phyloP scores from a whole-genome alignment of 2,113 vertebrate genomes.

The Ptyas mucosa region DNA sequence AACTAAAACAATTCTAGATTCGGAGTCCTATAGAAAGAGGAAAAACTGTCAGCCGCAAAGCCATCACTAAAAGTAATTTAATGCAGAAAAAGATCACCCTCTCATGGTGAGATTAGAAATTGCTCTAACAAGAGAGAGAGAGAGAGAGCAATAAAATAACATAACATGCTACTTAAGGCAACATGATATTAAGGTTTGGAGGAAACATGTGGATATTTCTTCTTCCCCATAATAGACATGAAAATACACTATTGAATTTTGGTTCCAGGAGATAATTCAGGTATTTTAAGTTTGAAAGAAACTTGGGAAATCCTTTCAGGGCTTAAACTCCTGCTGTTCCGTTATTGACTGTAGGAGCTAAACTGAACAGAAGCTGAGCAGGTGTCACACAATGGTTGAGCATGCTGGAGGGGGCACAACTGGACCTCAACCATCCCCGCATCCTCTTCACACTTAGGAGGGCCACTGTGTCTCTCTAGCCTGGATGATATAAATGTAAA shows the following conservation, averaged over 20 bases:
- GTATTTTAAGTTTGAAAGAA: neutral
- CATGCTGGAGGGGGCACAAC: neutral
- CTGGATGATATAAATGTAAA: neutral
- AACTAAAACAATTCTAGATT: neutral
- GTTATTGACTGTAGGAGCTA: neutral
- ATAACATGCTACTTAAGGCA: neutral
- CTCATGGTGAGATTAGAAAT: conserved; percentile 18
- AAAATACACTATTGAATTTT: neutral
- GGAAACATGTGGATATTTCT: neutral
- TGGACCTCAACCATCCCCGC: neutral
- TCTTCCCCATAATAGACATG: neutral
- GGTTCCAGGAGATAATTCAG: neutral
- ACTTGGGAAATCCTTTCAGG: neutral
- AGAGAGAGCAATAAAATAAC: neutral
- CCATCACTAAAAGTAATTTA: neutral
- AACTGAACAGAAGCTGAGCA: neutral
- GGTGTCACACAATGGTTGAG: too few relatives aligned
- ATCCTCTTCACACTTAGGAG: neutral
- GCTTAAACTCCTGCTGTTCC: neutral
- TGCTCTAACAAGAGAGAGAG: neutral
- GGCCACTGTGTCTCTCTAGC: neutral
- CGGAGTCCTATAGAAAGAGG: neutral
- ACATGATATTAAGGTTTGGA: neutral
- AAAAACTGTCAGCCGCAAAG: neutral
- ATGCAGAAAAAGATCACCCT: conserved; percentile 16